Base-by-base conservation (phyloP, 1,140 invertebrate genomes). In the Drosophila bipectinata region DNA sequence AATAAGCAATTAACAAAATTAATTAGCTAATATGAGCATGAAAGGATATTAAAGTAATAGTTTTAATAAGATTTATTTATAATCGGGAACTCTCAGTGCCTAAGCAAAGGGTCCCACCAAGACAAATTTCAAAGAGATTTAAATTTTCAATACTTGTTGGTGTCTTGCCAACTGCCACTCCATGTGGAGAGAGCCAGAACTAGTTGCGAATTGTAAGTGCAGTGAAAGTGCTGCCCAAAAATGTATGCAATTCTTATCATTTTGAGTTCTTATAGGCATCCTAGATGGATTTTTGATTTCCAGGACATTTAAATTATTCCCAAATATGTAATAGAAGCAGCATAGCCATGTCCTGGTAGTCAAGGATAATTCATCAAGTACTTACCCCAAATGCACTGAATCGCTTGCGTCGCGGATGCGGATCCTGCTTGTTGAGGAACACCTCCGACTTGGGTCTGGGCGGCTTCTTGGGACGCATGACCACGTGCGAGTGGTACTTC, bases 311-410 rank as follows among this genome's bases (percentile, higher is more conserved):
- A 0, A 28, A 28, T 28, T 7, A 28, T 6, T 28, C 6, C 5
- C 26, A 28, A 28, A 28, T 2, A 37, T 12, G 34, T 37, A 37
- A 10, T 18, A 37, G 34, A 28, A 6, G 26, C 5, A 28, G 26
- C 26, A 5, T 8, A 34, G 32, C 32, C 39, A 41, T 1, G 39
- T 41, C 14, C 14, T 41, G 14, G 14, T 41, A 6, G 1, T 18
- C 18, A 9, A 18, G 26, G 26, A 28, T 28, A 28, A 6, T 18
- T 14, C n/a, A 54, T 18, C 9, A 30, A 24, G 5, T 87, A 94
- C 95, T 95, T 93, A 98, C 97, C 93, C 97, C 97, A 93, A 98
- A 98, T 83, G 97, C 97, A 84, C 96, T 97, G 93, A 96, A 97
- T 92, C 97, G 93, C 93, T 97, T 97, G 92, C 96, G 94, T 92